Conservation (phyloP, 2,113 vertebrate genomes). For the Clupea harengus region DNA sequence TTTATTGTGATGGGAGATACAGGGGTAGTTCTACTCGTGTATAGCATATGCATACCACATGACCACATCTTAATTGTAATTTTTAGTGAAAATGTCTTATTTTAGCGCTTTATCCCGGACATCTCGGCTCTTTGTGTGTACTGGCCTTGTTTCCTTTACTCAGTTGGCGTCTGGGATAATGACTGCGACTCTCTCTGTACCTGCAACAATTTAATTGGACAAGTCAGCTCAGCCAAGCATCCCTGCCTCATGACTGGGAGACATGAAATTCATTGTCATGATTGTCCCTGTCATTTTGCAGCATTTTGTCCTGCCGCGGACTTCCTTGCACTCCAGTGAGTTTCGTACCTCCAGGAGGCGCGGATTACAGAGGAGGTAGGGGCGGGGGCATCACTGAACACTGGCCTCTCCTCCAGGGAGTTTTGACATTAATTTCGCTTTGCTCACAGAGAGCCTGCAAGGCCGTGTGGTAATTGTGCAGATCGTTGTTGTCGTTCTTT, state of each 20-base stretch:
- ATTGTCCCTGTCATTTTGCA: constrained; percentile 98
- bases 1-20: background rate
- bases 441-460: constrained; percentile 74
- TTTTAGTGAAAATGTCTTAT: background rate
- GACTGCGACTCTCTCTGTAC: constrained; percentile 83
- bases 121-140: background rate
- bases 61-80: background rate
- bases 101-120: background rate
- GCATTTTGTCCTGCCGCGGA: constrained; percentile 91
- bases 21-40: background rate
- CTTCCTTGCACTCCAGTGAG: constrained; percentile 95
- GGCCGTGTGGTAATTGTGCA: constrained; percentile 66
- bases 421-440: constrained; percentile 88
- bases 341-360: constrained; percentile 90
- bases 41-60: background rate
- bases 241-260: constrained; percentile 90
- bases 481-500: constrained; percentile 61
- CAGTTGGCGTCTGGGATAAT: constrained; percentile 66
- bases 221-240: constrained; percentile 97
- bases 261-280: constrained; percentile 99
- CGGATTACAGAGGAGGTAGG: constrained; percentile 84
- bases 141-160: constrained; percentile 32
- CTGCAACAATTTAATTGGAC: constrained; percentile 98
- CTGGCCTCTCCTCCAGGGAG: constrained; percentile 83
- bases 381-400: constrained; percentile 56